Conservation (phyloP, 2,888 invertebrate species). For the Dusona sp. region DNA sequence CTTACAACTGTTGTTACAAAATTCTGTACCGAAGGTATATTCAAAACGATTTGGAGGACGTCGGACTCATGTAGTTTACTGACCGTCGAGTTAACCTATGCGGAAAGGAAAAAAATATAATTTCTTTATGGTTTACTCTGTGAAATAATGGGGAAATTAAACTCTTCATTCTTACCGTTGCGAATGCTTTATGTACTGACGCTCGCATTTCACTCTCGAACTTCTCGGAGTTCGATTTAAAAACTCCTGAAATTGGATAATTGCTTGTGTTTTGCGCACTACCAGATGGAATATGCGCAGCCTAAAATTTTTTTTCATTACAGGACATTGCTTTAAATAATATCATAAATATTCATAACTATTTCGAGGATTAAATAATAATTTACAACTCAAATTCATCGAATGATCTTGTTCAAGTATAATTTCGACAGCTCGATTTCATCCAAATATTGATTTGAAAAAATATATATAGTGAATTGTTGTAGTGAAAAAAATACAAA, state of each 20-base stretch:
- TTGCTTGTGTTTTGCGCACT: too few relatives aligned
- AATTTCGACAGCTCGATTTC: too few relatives aligned
- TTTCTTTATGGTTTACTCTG: neutral
- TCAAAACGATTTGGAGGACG: neutral
- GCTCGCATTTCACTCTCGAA: neutral
- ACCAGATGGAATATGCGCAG: neutral
- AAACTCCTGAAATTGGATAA: neutral
- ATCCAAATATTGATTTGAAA: too few relatives aligned
- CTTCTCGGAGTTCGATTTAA: neutral
- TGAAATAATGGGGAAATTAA: neutral
- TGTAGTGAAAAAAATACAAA: too few relatives aligned
- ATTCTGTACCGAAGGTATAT: too few relatives aligned
- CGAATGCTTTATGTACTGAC: neutral
- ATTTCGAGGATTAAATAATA: neutral
- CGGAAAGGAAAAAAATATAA: neutral
- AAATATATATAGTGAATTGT: too few relatives aligned
- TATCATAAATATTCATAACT: neutral
- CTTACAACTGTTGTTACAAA: too few relatives aligned
- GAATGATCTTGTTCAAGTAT: too few relatives aligned
- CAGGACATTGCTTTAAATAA: neutral
- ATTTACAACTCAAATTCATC: too few relatives aligned
- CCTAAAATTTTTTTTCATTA: neutral
- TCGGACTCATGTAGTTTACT: neutral
- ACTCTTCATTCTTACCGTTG: neutral
- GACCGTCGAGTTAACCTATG: neutral